Evolutionary conservation across 1,140 invertebrate genomes (phyloP).

Genomic region (Sitophilus oryzae): DNA sequence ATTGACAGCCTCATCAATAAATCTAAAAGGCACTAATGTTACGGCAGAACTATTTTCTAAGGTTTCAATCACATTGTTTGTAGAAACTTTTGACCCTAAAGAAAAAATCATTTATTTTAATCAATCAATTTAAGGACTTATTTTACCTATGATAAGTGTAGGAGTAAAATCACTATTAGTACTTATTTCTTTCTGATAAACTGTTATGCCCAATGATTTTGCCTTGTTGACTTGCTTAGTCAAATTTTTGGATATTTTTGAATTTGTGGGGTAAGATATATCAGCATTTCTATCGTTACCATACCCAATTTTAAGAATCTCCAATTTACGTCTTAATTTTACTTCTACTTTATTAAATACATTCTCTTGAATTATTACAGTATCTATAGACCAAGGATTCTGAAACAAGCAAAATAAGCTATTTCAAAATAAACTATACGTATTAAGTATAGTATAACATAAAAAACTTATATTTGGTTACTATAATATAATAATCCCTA

Average conservation of each 20-base stretch:
- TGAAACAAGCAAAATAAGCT: constrained; percentile 31
- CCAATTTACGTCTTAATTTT: constrained; percentile 47
- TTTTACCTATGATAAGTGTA: constrained; percentile 15
- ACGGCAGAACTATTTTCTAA: constrained; percentile 42
- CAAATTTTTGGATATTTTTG: constrained; percentile 22
- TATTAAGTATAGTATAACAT: too few species aligned
- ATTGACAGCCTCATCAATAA: constrained; percentile 53
- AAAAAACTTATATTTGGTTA: constrained; percentile 1
- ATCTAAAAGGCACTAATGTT: constrained; percentile 52
- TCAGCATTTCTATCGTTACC: constrained; percentile 45
- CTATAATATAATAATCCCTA: too few species aligned
- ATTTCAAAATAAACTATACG: not conserved
- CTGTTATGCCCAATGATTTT: constrained; percentile 29
- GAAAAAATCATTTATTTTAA: too few species aligned
- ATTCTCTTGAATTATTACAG: constrained; percentile 53
- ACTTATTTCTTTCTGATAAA: constrained; percentile 15
- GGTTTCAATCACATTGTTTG: constrained; percentile 39
- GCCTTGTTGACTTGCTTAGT: constrained; percentile 19
- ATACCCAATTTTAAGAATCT: constrained; percentile 45
- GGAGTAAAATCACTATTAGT: constrained; percentile 13
- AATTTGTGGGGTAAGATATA: constrained; percentile 22
- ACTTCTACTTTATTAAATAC: constrained; percentile 47
- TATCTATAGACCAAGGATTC: constrained; percentile 51
- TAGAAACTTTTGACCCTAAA: constrained; percentile 31
- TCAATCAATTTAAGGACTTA: too few species aligned